Conservation (phyloP, 2,888 invertebrate genomes). For the Microplitis deprimator region DNA sequence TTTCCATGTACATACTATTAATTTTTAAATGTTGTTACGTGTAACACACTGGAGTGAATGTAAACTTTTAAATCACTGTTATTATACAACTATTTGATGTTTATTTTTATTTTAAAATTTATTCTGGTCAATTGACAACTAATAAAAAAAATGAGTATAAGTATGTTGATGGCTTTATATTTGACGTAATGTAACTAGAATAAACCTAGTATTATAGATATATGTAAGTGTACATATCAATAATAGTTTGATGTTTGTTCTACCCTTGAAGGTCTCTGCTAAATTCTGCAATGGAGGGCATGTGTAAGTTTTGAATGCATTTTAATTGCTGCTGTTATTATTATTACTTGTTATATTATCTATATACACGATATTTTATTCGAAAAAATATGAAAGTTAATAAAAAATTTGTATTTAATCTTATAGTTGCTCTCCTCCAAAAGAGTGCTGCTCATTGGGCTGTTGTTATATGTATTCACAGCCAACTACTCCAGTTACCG, state of each 20-base stretch:
- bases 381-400: neutral
- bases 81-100: neutral
- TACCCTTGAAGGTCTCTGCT: slow-evolving; percentile 60
- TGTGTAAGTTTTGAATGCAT: slow-evolving; percentile 56
- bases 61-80: slow-evolving; percentile 3
- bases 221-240: slow-evolving; percentile 13
- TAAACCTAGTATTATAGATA: neutral
- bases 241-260: slow-evolving; percentile 19
- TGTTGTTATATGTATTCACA: slow-evolving; percentile 77
- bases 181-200: slow-evolving; percentile 25
- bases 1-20: neutral
- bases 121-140: neutral
- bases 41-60: neutral
- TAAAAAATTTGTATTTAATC: slow-evolving; percentile 20
- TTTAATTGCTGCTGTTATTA: neutral
- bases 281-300: slow-evolving; percentile 65
- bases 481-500: slow-evolving; percentile 72
- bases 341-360: slow-evolving; percentile 9
- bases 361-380: neutral
- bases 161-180: slow-evolving; percentile 31
- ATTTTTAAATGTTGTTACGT: slow-evolving; percentile 2
- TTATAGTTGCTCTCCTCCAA: slow-evolving; percentile 79
- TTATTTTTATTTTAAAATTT: neutral
- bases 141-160: neutral
- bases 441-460: slow-evolving; percentile 81